phyloP scores from a whole-genome alignment of 1,140 invertebrate genomes.

The Caenorhabditis remanei region DNA sequence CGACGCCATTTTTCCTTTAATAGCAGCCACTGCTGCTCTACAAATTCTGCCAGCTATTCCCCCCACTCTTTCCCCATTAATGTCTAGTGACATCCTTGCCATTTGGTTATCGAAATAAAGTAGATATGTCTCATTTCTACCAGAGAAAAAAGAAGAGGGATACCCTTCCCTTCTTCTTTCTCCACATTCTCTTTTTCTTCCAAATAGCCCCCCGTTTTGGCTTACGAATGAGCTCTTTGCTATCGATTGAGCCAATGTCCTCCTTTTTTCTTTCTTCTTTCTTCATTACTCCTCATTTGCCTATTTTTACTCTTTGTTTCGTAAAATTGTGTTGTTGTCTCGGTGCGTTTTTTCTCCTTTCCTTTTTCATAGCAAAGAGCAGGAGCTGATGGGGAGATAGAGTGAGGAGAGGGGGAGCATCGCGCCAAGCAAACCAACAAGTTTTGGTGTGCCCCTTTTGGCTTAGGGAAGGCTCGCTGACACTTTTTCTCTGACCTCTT shows the following conservation, averaged over 20 bases:
- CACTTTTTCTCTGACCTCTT: constrained; percentile 53
- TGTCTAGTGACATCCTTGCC: constrained; percentile 27
- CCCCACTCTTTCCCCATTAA: constrained; percentile 11
- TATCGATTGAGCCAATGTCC: constrained; percentile 41
- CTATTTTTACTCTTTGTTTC: constrained; percentile 47
- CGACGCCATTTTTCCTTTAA: background rate
- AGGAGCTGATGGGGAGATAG: background rate
- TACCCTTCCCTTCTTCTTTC: constrained; percentile 3
- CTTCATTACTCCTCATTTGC: constrained; percentile 54
- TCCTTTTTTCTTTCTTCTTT: constrained; percentile 1
- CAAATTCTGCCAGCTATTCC: background rate
- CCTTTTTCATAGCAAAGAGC: constrained; percentile 1
- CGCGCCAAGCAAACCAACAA: constrained; percentile 26
- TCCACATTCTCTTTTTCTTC: background rate
- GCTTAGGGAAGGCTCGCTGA: constrained; percentile 40
- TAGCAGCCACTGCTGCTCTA: background rate
- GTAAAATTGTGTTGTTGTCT: constrained; percentile 29
- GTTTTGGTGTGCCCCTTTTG: constrained; percentile 5
- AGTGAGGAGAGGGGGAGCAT: background rate
- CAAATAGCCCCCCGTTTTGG: constrained; percentile 31
- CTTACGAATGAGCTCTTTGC: constrained; percentile 29
- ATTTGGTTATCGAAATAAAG: constrained; percentile 37
- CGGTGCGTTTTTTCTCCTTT: background rate
- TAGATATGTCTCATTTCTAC: constrained; percentile 54
- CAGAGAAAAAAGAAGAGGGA: background rate